phyloP scores from a whole-genome alignment of 2,797 vertebrate species.

The Siniperca undulata region DNA sequence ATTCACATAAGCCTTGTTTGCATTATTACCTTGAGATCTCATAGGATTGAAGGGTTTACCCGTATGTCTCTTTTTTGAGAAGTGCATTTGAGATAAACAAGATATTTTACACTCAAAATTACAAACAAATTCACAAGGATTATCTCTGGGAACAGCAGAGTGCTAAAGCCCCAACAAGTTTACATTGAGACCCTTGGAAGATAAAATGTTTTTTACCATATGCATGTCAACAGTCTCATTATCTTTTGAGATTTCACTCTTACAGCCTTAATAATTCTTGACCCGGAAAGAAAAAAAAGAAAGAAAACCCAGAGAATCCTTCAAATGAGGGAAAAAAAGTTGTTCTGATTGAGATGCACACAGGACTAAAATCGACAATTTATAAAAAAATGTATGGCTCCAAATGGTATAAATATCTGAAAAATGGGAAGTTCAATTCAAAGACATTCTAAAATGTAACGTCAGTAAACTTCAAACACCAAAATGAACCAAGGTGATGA shows the following conservation, averaged over 20 bases:
- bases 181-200: not conserved
- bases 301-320: not conserved
- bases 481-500: not conserved
- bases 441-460: not conserved
- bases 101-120: constrained; percentile 9
- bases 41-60: constrained; percentile 1
- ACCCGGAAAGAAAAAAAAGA: not conserved
- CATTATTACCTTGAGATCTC: not conserved
- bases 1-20: constrained; percentile 3
- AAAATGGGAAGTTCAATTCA: not conserved
- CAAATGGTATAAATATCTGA: not conserved
- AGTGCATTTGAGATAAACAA: constrained; percentile 24
- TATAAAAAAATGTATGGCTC: too few species aligned
- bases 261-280: not conserved
- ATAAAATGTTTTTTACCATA: constrained; percentile 2
- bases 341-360: not conserved
- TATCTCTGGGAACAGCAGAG: constrained; percentile 6
- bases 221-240: constrained; percentile 20
- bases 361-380: not conserved
- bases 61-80: not conserved
- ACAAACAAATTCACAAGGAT: constrained; percentile 3
- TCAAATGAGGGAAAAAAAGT: constrained; percentile 1
- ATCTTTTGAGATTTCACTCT: not conserved
- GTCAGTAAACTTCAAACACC: not conserved
- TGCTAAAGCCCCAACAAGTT: not conserved